Evolutionary conservation across 2,797 vertebrate genomes (phyloP).

Genomic region (Danio albolineatus): DNA sequence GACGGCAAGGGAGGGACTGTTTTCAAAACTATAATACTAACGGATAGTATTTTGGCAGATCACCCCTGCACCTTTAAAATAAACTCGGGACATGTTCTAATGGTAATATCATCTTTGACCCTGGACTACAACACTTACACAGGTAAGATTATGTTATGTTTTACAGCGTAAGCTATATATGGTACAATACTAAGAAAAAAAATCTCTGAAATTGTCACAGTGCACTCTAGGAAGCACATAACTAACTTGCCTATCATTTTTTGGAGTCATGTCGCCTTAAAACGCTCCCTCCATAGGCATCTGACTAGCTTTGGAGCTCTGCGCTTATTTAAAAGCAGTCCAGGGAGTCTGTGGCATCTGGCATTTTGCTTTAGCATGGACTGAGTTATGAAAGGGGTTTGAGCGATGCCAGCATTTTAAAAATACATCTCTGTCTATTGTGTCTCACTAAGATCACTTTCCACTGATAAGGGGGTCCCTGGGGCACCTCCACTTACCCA

Average conservation of each 20-base stretch:
- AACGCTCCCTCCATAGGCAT: slow-evolving; percentile 3
- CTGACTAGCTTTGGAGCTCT: slow-evolving; percentile 1
- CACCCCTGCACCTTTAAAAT: no score
- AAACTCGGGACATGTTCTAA: no score
- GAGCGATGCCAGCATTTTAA: slow-evolving; percentile 67
- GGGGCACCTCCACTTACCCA: slow-evolving; percentile 75
- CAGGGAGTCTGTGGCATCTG: slow-evolving; percentile 34
- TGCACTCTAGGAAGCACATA: not conserved
- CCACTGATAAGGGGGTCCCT: slow-evolving; percentile 72
- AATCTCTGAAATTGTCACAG: not conserved
- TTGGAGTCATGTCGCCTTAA: not conserved
- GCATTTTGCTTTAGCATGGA: slow-evolving; percentile 37
- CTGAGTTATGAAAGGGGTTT: slow-evolving; percentile 58
- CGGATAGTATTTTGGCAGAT: no score
- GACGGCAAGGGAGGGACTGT: no score
- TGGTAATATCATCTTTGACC: no score
- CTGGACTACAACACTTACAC: no score
- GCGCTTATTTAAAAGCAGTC: slow-evolving; percentile 4
- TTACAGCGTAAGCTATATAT: no score
- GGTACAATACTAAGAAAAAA: no score
- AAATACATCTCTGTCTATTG: slow-evolving; percentile 72
- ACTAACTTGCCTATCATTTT: not conserved
- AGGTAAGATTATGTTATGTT: no score
- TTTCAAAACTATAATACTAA: no score
- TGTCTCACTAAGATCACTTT: slow-evolving; percentile 69